A percentile compares a stretch with the other conserved stretches of the same genome.
Evolutionary conservation across 2,113 vertebrate species (phyloP).

Genomic region (Haplochromis vanheusdeni): DNA sequence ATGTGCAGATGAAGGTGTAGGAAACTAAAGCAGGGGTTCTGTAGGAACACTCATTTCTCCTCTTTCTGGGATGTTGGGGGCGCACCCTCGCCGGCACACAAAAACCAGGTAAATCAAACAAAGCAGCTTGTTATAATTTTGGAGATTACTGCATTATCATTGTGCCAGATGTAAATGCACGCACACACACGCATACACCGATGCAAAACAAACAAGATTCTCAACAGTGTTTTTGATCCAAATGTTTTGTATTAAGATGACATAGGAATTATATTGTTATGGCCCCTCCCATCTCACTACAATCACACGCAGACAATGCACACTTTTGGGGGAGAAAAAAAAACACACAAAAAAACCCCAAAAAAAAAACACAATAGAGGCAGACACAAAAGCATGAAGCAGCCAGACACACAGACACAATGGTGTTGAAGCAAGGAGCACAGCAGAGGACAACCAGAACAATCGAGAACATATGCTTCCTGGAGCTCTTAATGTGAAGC

Average conservation of each 20-base stretch:
- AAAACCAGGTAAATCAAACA: constrained; percentile 43
- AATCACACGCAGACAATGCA: neutral
- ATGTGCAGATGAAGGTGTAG: constrained; percentile 33
- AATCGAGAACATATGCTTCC: neutral
- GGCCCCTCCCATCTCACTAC: neutral
- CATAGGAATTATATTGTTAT: neutral
- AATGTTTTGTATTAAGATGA: neutral
- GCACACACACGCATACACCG: neutral
- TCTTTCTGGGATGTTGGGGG: constrained; percentile 10
- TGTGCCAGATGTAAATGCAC: neutral
- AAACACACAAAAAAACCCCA: fast-evolving
- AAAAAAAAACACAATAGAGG: neutral
- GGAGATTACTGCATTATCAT: constrained; percentile 18
- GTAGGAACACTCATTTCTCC: constrained; percentile 38
- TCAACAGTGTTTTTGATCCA: constrained; percentile 2
- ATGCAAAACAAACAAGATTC: neutral
- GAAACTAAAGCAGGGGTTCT: constrained; percentile 33
- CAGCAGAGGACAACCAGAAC: neutral
- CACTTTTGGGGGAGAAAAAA: neutral
- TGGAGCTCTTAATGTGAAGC: neutral
- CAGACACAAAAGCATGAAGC: constrained; percentile 41
- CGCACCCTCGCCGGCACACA: neutral
- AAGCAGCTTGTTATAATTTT: constrained; percentile 24
- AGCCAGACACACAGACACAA: constrained; percentile 37
- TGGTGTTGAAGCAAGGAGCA: neutral